Base-by-base conservation (phyloP, 1,140 invertebrate genomes). In the Temnothorax curvispinosus region DNA sequence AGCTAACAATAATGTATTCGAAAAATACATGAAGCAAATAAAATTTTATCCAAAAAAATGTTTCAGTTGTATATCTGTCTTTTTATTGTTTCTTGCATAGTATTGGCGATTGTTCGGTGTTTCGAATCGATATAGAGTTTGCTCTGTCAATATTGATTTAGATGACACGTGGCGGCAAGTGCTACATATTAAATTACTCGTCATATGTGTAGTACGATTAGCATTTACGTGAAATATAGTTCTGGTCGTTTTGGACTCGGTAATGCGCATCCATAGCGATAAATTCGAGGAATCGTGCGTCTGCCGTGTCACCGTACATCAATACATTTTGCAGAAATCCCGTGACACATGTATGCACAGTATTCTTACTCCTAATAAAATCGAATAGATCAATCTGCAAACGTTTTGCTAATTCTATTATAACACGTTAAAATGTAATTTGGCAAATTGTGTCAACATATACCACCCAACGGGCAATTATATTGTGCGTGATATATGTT, bases 181-280 rank as follows among this genome's bases (percentile, higher is more conserved):
- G 27, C 27, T 27, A 27, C 27, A 27, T 18, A 78, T 11, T 21
- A 18, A 74, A 47, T 75, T 67, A 69, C n/a, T 32, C 56, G 27
- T 32, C 56, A 8, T 65, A 72, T 65, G 44, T 50, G 58, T 52
- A 32, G 15, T 47, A 15, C 60, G 75, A 89, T 89, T 65, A 85
- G 64, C 44, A 60, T 62, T 76, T 67, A 56, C 47, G 27, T 81
- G 72, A 90, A 67, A 82, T 89, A 58, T 82, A 86, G 71, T 65
- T 78, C 58, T 89, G 71, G 60, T 74, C 56, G 71, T 65, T 78
- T 52, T 89, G 71, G 60, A 78, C 50, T 71, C 44, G 60, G 78
- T 81, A 87, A 90, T 89, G 76, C 62, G 7, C 15, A 27, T 62
- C 60, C 47, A 9, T 18, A 15, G 3, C 54, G 60, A n/a, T 7